Evolutionary conservation across 1,140 invertebrate genomes (phyloP).

Genomic region (Steinernema feltiae): DNA sequence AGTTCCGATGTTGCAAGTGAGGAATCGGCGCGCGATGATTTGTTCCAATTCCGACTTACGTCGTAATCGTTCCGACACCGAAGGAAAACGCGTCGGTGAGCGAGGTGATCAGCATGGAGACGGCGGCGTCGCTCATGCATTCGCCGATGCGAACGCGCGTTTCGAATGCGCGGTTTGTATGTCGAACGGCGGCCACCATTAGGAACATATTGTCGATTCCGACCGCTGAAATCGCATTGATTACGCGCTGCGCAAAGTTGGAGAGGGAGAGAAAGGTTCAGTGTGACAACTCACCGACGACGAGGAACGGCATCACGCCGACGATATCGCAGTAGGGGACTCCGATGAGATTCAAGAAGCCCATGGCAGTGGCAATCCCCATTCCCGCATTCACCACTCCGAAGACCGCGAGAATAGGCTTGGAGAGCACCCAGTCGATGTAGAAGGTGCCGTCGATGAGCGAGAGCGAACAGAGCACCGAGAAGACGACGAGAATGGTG

Average conservation of each 20-base stretch:
- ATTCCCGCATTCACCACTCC: conserved; percentile 79
- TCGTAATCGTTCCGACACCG: conserved; percentile 59
- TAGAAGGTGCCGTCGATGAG: conserved; percentile 44
- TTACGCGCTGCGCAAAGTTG: not conserved
- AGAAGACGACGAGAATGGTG: conserved; percentile 50
- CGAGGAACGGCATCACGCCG: conserved; percentile 57
- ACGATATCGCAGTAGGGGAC: conserved; percentile 62
- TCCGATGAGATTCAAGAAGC: conserved; percentile 78
- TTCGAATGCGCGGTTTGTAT: conserved; percentile 44
- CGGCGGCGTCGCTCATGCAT: conserved; percentile 59
- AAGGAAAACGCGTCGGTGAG: conserved; percentile 63
- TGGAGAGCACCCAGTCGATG: conserved; percentile 56
- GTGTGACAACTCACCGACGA: conserved; percentile 47
- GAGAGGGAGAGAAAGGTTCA: not conserved
- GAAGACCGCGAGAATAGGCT: conserved; percentile 52
- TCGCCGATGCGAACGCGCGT: conserved; percentile 51
- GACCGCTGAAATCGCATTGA: conserved; percentile 55
- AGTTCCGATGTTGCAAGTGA: no score
- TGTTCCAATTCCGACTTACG: not conserved
- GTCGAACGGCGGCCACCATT: conserved; percentile 59
- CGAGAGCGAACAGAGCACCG: conserved; percentile 51
- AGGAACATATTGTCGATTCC: conserved; percentile 64
- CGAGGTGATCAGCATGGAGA: conserved; percentile 62
- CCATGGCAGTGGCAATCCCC: conserved; percentile 81
- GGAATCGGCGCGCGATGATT: no score